Conservation (phyloP, 2,113 vertebrate species). For the Gasterosteus nipponicus region DNA sequence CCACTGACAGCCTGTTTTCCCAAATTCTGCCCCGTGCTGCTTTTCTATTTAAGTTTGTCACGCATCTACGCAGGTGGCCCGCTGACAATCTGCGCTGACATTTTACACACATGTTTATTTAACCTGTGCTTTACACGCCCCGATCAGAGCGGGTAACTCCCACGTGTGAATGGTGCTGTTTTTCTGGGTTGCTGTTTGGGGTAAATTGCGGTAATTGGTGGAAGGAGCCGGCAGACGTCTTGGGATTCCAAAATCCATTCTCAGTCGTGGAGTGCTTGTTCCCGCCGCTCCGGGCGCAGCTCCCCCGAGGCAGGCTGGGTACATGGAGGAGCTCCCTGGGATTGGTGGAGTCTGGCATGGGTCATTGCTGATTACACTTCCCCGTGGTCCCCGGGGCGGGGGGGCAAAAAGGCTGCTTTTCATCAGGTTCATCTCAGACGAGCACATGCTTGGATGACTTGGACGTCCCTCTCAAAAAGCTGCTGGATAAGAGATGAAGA, state of each 20-base stretch:
- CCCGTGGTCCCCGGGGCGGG: constrained; percentile 57
- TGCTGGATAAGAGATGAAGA: constrained; percentile 36
- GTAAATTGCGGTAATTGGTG: constrained; percentile 21
- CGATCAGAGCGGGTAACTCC: not conserved
- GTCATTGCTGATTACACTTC: constrained; percentile 74
- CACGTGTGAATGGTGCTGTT: constrained; percentile 1
- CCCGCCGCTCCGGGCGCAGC: constrained; percentile 41
- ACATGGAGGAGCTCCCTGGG: constrained; percentile 55
- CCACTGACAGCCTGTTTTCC: constrained; percentile 49
- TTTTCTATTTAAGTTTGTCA: constrained; percentile 45
- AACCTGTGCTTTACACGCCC: not conserved
- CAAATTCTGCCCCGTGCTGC: constrained; percentile 18
- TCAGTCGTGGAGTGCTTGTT: constrained; percentile 55
- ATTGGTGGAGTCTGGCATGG: constrained; percentile 53
- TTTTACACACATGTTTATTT: constrained; percentile 44
- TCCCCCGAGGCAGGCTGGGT: constrained; percentile 39
- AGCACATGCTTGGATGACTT: constrained; percentile 43
- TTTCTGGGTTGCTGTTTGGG: constrained; percentile 1
- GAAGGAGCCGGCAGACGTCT: constrained; percentile 34
- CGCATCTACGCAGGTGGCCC: constrained; percentile 29
- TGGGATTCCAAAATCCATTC: constrained; percentile 62
- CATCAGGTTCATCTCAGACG: constrained; percentile 54
- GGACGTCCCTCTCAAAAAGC: constrained; percentile 19
- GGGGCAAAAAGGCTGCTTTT: constrained; percentile 34
- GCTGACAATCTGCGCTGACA: constrained; percentile 25